Evolutionary conservation across 1,140 invertebrate species (phyloP), one percentile per base, ranked within the genome.

Genomic region (Phymastichus coffea): DNA sequence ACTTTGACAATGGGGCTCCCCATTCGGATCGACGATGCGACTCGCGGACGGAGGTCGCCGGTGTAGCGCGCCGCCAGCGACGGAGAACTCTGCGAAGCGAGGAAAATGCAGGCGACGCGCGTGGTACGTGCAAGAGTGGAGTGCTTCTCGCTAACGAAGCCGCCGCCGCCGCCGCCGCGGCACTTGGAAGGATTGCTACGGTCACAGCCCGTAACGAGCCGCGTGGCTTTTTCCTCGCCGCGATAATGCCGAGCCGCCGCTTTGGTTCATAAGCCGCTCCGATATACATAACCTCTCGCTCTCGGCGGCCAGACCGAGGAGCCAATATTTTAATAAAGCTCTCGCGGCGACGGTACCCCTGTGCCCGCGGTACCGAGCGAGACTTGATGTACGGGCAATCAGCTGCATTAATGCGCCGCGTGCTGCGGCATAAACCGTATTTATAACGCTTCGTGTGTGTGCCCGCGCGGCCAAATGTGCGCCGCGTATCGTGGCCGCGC

Each of bases 291-390:
- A 46, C 38, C 48, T 57, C 38, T 40, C 40, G 30, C 17, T n/a
- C n/a, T n/a, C n/a, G n/a, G n/a, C n/a, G n/a, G 23, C 12, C 60
- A 40, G 61, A 59, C 60, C 49, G 26, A 52, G 63, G 60, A 74
- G 68, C 74, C 63, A 74, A 75, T 77, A 77, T 75, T 78, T 78
- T 74, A 75, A 78, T 76, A 74, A 76, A 73, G 66, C 66, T 54
- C 63, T 57, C 59, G 37, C 35, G 41, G 57, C 51, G 43, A 44
- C 19, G 37, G 47, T 37, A 52, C 19, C 25, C 58, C 19, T 48
- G 43, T 52, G 48, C 41, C 44, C 38, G 48, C 37, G 40, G 54
- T 0, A 38, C 57, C 47, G 48, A 62, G 64, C 33, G 44, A 54
- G 51, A 56, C 41, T 63, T 77, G 75, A 78, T 78, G 66, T 77